Evolutionary conservation across 53 echinoderm and acorn worm genomes (phyloP).

Genomic region (Paracentrotus lividus): DNA sequence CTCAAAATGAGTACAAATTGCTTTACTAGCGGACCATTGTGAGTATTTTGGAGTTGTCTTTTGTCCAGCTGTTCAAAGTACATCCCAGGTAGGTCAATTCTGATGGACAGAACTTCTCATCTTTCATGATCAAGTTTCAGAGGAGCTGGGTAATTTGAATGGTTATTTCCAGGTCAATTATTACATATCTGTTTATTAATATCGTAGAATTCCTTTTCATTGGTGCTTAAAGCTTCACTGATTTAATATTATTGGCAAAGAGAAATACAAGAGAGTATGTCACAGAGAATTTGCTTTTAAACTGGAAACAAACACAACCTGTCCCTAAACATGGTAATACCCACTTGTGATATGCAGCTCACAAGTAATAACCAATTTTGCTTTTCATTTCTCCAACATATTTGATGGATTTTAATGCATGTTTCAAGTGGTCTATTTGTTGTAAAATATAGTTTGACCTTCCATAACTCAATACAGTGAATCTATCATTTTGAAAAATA

Average conservation of each 20-base stretch:
- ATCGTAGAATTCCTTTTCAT: not conserved
- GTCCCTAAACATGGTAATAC: not conserved
- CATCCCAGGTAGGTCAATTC: conserved; percentile 27
- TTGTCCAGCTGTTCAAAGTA: conserved; percentile 34
- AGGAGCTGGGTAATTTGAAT: not conserved
- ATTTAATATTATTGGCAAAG: not conserved
- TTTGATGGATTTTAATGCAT: not conserved
- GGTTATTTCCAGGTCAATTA: conserved; percentile 49
- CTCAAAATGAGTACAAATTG: conserved; percentile 54
- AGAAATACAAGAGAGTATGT: not conserved
- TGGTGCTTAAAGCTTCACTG: not conserved
- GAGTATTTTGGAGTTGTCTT: not conserved
- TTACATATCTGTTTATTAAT: conserved; percentile 5
- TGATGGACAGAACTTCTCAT: conserved; percentile 16
- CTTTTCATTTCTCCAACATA: not conserved
- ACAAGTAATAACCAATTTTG: not conserved
- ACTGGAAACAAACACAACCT: not conserved
- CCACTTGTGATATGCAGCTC: not conserved
- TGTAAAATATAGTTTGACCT: not conserved
- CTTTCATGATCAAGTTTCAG: not conserved
- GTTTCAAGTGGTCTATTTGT: not conserved
- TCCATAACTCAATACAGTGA: no score
- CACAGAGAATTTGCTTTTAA: not conserved
- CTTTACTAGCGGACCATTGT: conserved; percentile 48
- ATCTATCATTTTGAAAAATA: no score